phyloP scores from a whole-genome alignment of 2,888 invertebrate species.

The Drosophila quasianomalipes region DNA sequence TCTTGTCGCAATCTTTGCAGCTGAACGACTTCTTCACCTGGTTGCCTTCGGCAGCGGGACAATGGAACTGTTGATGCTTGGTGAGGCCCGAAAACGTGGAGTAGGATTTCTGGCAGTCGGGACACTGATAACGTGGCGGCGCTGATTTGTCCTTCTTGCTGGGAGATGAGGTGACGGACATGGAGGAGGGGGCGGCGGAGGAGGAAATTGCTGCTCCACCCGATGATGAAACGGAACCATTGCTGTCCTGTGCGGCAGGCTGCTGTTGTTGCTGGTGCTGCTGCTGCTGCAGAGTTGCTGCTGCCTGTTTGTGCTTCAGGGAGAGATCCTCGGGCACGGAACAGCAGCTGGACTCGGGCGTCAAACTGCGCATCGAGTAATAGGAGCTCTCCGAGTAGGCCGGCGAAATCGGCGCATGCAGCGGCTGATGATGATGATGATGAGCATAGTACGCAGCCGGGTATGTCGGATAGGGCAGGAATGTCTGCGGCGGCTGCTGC shows the following conservation, averaged over 20 bases:
- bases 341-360: constrained; percentile 84
- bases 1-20: constrained; percentile 98
- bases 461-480: constrained; percentile 77
- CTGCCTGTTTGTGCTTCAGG: constrained; percentile 77
- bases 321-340: constrained; percentile 85
- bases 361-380: constrained; percentile 84
- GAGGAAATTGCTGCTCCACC: neutral
- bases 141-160: constrained; percentile 84
- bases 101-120: constrained; percentile 97
- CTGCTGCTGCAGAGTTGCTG: constrained; percentile 14
- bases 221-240: constrained; percentile 12
- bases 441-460: constrained; percentile 73
- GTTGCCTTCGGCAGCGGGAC: constrained; percentile 93
- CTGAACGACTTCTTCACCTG: constrained; percentile 96
- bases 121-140: constrained; percentile 93
- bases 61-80: constrained; percentile 98
- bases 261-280: constrained; percentile 11
- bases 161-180: constrained; percentile 62
- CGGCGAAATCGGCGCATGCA: constrained; percentile 84
- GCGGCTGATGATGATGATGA: constrained; percentile 59
- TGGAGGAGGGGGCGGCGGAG: constrained; percentile 6
- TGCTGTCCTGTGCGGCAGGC: constrained; percentile 15
- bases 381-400: constrained; percentile 85
- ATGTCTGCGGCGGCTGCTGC: constrained; percentile 69
- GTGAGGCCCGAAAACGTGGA: constrained; percentile 98